A percentile compares a stretch with the other conserved stretches of the same genome.
These are phyloP conservation scores for Perca flavescens DNA, from an alignment of 2,113 vertebrate genomes.

Conservation along the genomic window DNA sequence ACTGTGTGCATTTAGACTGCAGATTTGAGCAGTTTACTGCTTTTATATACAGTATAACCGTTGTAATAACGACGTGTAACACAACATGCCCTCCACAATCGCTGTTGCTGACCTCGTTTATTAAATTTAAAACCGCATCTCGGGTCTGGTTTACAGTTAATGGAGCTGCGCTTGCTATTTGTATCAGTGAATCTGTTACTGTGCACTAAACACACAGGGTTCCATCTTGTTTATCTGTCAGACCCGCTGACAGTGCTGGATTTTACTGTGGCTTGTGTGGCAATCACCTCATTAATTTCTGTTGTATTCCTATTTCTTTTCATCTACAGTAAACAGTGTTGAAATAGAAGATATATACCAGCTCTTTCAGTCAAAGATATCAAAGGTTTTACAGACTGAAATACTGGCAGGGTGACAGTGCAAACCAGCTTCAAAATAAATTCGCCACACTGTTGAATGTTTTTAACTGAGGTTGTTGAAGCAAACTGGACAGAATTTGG, in stretches of 20 bases:
- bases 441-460: not conserved
- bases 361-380: slow-evolving; percentile 7
- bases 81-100: not conserved
- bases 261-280: slow-evolving; percentile 15
- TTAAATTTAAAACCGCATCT: slow-evolving; percentile 13
- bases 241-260: slow-evolving; percentile 9
- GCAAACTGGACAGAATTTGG: slow-evolving; percentile 36
- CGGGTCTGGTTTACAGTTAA: not conserved
- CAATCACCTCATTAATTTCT: slow-evolving; percentile 45
- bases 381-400: slow-evolving; percentile 26
- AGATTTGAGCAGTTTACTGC: not conserved
- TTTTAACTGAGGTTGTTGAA: slow-evolving; percentile 25
- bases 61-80: not conserved
- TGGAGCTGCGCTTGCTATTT: not conserved
- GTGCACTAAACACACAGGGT: not conserved
- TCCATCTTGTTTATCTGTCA: slow-evolving; percentile 9
- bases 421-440: not conserved
- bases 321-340: slow-evolving; percentile 32
- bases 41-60: not conserved
- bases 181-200: not conserved
- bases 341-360: not conserved
- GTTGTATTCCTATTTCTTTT: slow-evolving; percentile 35
- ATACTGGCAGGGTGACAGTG: slow-evolving; percentile 23
- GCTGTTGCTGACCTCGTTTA: not conserved
- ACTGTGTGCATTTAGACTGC: not conserved